A percentile compares a stretch with the other conserved stretches of the same genome.
phyloP scores from a whole-genome alignment of 1,140 invertebrate species.

The Leguminivora glycinivorella region DNA sequence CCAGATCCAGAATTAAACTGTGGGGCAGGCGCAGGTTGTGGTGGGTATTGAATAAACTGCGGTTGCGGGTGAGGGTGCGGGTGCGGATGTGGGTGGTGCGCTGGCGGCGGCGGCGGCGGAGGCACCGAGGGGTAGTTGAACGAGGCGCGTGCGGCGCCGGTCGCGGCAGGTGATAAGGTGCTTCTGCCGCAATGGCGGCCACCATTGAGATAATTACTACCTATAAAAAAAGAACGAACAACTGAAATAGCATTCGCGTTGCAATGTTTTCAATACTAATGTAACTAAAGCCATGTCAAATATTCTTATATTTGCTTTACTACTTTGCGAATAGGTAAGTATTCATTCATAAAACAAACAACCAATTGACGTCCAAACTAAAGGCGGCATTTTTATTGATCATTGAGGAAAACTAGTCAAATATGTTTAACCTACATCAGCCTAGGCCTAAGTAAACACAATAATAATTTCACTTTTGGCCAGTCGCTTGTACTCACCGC shows the following conservation, averaged over 20 bases:
- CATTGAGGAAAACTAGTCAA: constrained; percentile 11
- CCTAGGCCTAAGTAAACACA: constrained; percentile 22
- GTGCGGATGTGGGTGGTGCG: constrained; percentile 24
- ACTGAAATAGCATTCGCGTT: constrained; percentile 23
- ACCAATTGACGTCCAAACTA: background rate
- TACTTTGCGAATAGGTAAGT: constrained; percentile 1
- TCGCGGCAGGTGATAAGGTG: constrained; percentile 62
- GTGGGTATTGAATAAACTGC: constrained; percentile 26
- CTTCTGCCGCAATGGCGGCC: constrained; percentile 56
- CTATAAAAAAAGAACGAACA: constrained; percentile 48
- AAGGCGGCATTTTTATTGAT: constrained; percentile 1
- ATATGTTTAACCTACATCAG: constrained; percentile 15
- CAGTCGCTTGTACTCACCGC: constrained; percentile 59
- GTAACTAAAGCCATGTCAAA: background rate
- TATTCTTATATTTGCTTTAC: background rate
- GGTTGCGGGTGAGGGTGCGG: constrained; percentile 20
- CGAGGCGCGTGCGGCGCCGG: constrained; percentile 53
- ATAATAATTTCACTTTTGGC: constrained; percentile 59
- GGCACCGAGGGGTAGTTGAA: constrained; percentile 48
- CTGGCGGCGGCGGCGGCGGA: constrained; percentile 31
- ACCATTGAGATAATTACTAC: constrained; percentile 58
- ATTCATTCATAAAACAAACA: constrained; percentile 25
- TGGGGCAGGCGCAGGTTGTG: constrained; percentile 22
- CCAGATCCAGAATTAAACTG: constrained; percentile 29
- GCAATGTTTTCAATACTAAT: background rate